These are phyloP conservation scores for Dreissena polymorpha DNA, from an alignment of 1,140 invertebrate species.

Conservation along the genomic window DNA sequence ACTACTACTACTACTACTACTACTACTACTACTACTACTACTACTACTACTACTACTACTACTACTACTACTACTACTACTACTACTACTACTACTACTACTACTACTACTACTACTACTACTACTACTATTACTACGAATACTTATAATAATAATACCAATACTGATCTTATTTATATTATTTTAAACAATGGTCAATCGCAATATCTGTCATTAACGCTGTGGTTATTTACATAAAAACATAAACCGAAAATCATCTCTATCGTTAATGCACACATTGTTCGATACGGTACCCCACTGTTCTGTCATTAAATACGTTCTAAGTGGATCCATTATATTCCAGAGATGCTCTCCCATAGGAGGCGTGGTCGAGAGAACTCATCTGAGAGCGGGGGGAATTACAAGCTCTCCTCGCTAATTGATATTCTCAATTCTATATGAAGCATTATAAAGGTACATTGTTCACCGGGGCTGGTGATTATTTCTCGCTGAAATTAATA, in stretches of 20 bases:
- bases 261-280: no score
- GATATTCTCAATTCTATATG: background rate
- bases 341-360: background rate
- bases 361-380: background rate
- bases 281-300: background rate
- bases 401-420: background rate
- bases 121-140: no score
- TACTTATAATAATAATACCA: no score
- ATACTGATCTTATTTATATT: no score
- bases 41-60: slow-evolving; percentile 1
- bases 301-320: background rate
- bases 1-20: background rate
- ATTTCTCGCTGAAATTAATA: no score
- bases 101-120: no score
- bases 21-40: background rate
- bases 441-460: background rate
- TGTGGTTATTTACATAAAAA: no score
- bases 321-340: background rate
- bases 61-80: background rate
- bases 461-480: background rate
- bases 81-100: no score
- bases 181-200: no score
- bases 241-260: no score
- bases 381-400: background rate
- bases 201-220: no score